A percentile compares a stretch with the other conserved stretches of the same genome.
Evolutionary conservation across 2,113 vertebrate genomes (phyloP).

Genomic region (Calyptommatus sinebrachiatus): DNA sequence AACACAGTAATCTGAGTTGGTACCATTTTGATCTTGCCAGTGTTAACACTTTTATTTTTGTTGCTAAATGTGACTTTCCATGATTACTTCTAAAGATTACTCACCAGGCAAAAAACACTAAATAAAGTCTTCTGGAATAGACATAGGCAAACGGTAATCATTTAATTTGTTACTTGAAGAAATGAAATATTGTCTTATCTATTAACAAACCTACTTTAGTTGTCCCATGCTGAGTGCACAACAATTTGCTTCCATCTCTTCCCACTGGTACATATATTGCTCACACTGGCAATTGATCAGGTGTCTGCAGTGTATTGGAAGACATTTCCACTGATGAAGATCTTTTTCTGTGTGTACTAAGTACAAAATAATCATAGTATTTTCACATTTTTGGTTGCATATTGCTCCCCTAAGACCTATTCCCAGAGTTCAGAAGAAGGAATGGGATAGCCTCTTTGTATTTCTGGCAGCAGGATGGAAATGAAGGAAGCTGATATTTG

Average conservation of each 20-base stretch:
- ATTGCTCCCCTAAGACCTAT: too few species aligned
- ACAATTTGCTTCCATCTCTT: neutral
- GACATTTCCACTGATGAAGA: neutral
- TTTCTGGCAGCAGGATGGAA: too few species aligned
- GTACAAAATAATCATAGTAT: too few species aligned
- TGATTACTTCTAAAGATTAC: neutral
- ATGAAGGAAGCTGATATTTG: too few species aligned
- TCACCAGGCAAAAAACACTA: conserved; percentile 2
- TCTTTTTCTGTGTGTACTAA: too few species aligned
- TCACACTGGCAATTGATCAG: neutral
- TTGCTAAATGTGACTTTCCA: neutral
- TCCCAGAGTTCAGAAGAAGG: too few species aligned
- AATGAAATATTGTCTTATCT: neutral
- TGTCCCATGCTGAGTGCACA: neutral
- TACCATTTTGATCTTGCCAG: neutral
- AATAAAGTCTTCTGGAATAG: neutral
- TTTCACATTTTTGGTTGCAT: too few species aligned
- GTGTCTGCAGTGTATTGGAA: neutral
- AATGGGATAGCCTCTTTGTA: too few species aligned
- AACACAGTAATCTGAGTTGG: neutral
- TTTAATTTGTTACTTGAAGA: neutral
- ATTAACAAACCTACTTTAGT: neutral
- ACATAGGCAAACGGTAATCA: neutral
- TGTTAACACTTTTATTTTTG: neutral
- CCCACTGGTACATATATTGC: neutral